Conservation (phyloP, 2,888 invertebrate genomes). For the Therioaphis trifolii region DNA sequence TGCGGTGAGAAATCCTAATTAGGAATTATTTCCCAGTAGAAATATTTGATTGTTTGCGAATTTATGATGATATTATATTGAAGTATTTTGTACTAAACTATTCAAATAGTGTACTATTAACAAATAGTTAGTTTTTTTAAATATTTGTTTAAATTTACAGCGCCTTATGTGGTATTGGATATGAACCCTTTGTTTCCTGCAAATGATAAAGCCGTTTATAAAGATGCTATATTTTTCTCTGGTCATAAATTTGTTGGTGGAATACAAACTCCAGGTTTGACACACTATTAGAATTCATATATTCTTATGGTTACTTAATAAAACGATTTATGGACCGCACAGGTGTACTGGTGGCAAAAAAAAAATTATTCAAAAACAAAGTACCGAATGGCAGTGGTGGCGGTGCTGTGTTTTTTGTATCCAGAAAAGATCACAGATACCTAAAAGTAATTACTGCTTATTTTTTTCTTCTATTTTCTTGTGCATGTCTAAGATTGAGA, state of each 20-base stretch:
- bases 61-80: not conserved
- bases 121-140: not conserved
- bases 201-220: slow-evolving; percentile 78
- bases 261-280: slow-evolving; percentile 81
- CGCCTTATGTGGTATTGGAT: slow-evolving; percentile 81
- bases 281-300: slow-evolving; percentile 25
- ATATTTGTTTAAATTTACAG: slow-evolving; percentile 68
- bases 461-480: not conserved
- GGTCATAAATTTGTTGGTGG: slow-evolving; percentile 93
- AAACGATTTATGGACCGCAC: slow-evolving; percentile 59
- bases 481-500: not conserved
- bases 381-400: slow-evolving; percentile 71
- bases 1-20: not conserved
- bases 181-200: slow-evolving; percentile 84
- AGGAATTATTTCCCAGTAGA: not conserved
- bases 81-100: not conserved
- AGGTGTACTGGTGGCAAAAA: slow-evolving; percentile 77
- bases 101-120: not conserved
- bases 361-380: slow-evolving; percentile 71
- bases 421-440: slow-evolving; percentile 70
- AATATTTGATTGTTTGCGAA: not conserved
- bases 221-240: slow-evolving; percentile 90
- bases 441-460: slow-evolving; percentile 69
- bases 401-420: slow-evolving; percentile 73
- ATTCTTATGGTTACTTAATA: slow-evolving; percentile 25